Conservation (phyloP, 1,140 invertebrate genomes). For the Chymomyza costata region DNA sequence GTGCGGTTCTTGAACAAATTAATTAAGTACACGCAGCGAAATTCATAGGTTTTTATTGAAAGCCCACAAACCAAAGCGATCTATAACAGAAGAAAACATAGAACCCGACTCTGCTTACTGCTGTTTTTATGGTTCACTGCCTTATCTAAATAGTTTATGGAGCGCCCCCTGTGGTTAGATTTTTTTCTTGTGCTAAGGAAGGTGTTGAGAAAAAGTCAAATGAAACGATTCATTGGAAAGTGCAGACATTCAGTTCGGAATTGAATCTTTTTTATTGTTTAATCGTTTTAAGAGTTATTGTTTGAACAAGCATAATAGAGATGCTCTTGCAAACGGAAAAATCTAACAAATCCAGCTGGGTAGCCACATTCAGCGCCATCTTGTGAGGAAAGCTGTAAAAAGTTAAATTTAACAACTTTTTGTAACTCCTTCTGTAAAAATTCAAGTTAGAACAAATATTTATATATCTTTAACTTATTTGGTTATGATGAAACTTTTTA, state of each 20-base stretch:
- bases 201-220: conserved; percentile 17
- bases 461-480: too few relatives aligned
- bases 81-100: conserved; percentile 23
- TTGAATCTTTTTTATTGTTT: neutral
- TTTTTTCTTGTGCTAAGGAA: conserved; percentile 4
- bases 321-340: too few relatives aligned
- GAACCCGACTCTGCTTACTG: conserved; percentile 40
- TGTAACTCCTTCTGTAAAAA: too few relatives aligned
- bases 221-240: conserved; percentile 18
- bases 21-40: conserved; percentile 49
- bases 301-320: too few relatives aligned
- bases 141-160: conserved; percentile 58
- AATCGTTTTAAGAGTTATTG: too few relatives aligned
- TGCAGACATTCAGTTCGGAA: neutral
- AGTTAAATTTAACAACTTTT: too few relatives aligned
- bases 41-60: conserved; percentile 27
- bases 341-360: too few relatives aligned
- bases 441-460: too few relatives aligned
- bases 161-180: conserved; percentile 43
- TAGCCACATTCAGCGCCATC: too few relatives aligned
- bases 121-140: conserved; percentile 49
- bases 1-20: conserved; percentile 61
- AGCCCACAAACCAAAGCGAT: conserved; percentile 34
- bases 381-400: too few relatives aligned
- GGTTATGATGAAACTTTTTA: too few relatives aligned